Conservation (phyloP, 2,113 vertebrate genomes). For the Grantiella picta region DNA sequence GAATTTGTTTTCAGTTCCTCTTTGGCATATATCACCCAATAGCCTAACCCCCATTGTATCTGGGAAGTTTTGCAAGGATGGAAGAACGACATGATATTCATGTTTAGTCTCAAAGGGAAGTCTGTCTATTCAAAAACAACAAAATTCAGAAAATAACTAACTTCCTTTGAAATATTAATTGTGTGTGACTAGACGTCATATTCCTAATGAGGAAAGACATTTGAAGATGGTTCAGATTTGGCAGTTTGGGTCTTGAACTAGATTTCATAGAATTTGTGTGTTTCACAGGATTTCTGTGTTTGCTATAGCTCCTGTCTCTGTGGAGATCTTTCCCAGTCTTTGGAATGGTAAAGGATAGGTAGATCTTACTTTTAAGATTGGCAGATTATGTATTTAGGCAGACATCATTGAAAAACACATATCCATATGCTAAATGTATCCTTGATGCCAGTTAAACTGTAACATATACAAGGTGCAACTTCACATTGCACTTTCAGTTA, state of each 20-base stretch:
- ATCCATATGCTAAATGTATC: background rate
- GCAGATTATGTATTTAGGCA: background rate
- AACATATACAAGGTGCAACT: background rate
- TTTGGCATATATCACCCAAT: background rate
- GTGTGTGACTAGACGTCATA: background rate
- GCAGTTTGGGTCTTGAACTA: background rate
- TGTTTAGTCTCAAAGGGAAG: background rate
- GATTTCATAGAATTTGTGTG: background rate
- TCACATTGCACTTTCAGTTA: background rate
- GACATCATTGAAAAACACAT: background rate
- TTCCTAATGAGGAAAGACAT: background rate
- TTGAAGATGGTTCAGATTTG: background rate
- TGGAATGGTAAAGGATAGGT: background rate
- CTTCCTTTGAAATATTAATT: background rate
- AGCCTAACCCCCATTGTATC: accelerated
- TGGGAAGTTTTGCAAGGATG: background rate
- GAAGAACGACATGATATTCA: background rate
- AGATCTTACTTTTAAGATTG: background rate
- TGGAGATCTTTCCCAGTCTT: background rate
- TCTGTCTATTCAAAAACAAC: background rate
- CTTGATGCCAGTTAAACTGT: background rate
- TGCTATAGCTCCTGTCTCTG: background rate
- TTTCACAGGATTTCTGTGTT: background rate
- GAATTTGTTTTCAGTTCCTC: background rate
- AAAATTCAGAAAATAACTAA: background rate